Percentiles rank a stretch among this genome's conserved stretches.
phyloP scores from a whole-genome alignment of 2,113 vertebrate species.

The Corythoichthys intestinalis region DNA sequence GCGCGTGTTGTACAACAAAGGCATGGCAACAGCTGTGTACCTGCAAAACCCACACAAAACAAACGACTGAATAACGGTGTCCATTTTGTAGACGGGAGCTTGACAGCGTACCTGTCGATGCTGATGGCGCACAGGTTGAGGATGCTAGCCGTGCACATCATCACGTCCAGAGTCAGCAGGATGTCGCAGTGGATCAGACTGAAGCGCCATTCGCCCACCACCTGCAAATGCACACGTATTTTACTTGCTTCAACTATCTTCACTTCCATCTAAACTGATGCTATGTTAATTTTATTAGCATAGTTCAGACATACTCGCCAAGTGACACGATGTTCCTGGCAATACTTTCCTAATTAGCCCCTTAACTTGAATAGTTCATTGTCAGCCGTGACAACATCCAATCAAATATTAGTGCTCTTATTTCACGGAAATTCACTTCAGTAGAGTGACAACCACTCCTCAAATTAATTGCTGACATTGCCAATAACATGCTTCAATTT shows the following conservation, averaged over 20 bases:
- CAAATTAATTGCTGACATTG: background rate
- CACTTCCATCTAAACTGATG: background rate
- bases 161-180: slow-evolving; percentile 74
- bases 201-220: slow-evolving; percentile 75
- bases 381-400: background rate
- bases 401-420: background rate
- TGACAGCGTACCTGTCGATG: slow-evolving; percentile 69
- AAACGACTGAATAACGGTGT: background rate
- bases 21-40: slow-evolving; percentile 76
- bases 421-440: background rate
- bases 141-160: slow-evolving; percentile 79
- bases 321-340: background rate
- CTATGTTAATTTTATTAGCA: too few relatives aligned
- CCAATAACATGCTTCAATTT: background rate
- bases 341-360: background rate
- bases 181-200: slow-evolving; percentile 76
- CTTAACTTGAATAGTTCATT: background rate
- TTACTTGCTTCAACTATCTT: background rate
- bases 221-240: slow-evolving; percentile 42
- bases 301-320: background rate
- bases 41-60: slow-evolving; percentile 29
- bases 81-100: background rate
- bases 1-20: slow-evolving; percentile 73
- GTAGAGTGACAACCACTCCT: background rate
- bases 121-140: slow-evolving; percentile 78